These are phyloP conservation scores for Plagiodera versicolora DNA, from an alignment of 2,888 invertebrate genomes.

Conservation along the genomic window DNA sequence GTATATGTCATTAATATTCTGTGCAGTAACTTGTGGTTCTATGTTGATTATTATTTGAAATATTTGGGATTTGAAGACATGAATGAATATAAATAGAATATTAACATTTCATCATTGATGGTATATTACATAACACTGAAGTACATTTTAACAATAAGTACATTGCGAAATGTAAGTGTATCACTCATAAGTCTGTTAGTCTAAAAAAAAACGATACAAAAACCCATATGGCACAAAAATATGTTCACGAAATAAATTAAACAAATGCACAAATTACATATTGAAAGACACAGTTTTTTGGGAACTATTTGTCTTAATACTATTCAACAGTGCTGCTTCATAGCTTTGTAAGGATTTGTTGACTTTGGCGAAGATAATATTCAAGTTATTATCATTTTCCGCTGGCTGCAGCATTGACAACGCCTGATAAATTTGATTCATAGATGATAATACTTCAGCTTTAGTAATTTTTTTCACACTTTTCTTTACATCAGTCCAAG, in stretches of 20 bases:
- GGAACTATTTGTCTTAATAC: constrained; percentile 36
- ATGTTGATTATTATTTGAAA: too few relatives aligned
- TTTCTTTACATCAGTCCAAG: constrained; percentile 41
- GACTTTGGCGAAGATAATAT: constrained; percentile 49
- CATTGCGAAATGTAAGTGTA: constrained; percentile 2
- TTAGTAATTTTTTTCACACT: constrained; percentile 41
- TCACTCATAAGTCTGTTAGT: too few relatives aligned
- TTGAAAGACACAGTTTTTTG: constrained; percentile 50
- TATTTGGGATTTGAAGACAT: too few relatives aligned
- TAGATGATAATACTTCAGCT: constrained; percentile 42
- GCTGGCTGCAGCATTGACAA: constrained; percentile 45
- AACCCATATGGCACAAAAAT: neutral
- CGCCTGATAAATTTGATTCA: constrained; percentile 50
- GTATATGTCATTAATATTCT: too few relatives aligned
- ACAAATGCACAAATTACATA: constrained; percentile 17
- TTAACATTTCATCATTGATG: too few relatives aligned
- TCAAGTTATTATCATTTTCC: constrained; percentile 49
- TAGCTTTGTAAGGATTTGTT: constrained; percentile 51
- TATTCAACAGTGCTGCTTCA: constrained; percentile 48
- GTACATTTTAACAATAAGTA: too few relatives aligned
- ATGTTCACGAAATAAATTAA: constrained; percentile 12
- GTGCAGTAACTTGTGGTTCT: too few relatives aligned
- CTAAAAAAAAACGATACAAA: neutral
- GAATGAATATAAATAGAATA: too few relatives aligned
- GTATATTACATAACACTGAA: too few relatives aligned